phyloP scores from a whole-genome alignment of 2,797 vertebrate species.

The Takifugu rubripes region DNA sequence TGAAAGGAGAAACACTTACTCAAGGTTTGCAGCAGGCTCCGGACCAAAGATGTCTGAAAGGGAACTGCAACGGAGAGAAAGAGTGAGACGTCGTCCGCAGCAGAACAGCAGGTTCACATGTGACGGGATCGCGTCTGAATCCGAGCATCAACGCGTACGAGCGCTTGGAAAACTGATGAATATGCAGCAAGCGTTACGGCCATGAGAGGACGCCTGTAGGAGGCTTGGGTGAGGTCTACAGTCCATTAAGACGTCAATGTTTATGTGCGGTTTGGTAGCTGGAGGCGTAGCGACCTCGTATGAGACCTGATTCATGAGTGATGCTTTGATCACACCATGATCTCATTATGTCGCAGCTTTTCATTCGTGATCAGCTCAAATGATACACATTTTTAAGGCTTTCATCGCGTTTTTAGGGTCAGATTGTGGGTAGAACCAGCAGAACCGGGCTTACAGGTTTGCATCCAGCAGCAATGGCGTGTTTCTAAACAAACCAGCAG shows the following conservation, averaged over 20 bases:
- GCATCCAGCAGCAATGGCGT: too few relatives aligned
- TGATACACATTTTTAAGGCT: too few relatives aligned
- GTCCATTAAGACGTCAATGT: neutral
- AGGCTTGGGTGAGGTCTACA: neutral
- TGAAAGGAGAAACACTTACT: constrained; percentile 56
- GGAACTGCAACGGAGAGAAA: constrained; percentile 49
- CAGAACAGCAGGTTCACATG: neutral
- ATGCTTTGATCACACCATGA: too few relatives aligned
- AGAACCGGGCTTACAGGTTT: too few relatives aligned
- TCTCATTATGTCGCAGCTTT: too few relatives aligned
- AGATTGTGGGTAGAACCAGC: too few relatives aligned
- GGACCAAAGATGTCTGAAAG: constrained; percentile 67
- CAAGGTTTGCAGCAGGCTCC: constrained; percentile 30
- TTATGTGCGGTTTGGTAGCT: too few relatives aligned
- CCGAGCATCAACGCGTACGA: neutral
- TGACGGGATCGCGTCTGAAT: neutral
- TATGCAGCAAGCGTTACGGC: neutral
- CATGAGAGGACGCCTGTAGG: neutral
- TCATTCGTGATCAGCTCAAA: too few relatives aligned
- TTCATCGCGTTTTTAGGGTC: too few relatives aligned
- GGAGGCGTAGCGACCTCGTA: too few relatives aligned
- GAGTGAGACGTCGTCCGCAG: neutral
- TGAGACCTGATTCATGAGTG: too few relatives aligned
- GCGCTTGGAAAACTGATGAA: neutral
- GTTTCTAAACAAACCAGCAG: too few relatives aligned